phyloP scores from a whole-genome alignment of 2,888 invertebrate species.

The Drosophila rubida region DNA sequence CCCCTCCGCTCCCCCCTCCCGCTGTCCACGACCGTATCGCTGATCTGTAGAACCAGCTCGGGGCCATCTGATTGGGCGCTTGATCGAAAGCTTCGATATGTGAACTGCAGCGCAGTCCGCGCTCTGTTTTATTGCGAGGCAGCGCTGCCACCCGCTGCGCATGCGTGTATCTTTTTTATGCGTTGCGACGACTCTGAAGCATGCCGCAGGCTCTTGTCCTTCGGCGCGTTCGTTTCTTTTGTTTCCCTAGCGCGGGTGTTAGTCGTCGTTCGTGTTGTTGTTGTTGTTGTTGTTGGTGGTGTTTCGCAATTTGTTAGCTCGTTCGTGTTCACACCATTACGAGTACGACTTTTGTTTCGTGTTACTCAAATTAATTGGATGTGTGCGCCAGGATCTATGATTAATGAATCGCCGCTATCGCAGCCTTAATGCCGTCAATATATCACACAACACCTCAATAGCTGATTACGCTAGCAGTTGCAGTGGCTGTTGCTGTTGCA shows the following conservation, averaged over 20 bases:
- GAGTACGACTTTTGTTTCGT: constrained; percentile 46
- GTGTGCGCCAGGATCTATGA: constrained; percentile 66
- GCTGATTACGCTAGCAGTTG: constrained; percentile 49
- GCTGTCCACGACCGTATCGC: background rate
- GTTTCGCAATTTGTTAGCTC: constrained; percentile 67
- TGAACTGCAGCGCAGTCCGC: constrained; percentile 22
- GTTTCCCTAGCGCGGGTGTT: constrained; percentile 64
- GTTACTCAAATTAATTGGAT: constrained; percentile 65
- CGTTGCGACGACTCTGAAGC: constrained; percentile 31
- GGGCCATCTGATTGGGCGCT: constrained; percentile 80
- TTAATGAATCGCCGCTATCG: constrained; percentile 67
- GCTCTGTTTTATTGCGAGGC: constrained; percentile 63
- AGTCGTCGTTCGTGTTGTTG: constrained; percentile 12
- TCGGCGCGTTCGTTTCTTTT: constrained; percentile 58
- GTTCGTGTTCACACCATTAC: constrained; percentile 80
- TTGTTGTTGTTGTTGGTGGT: background rate
- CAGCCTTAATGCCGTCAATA: constrained; percentile 74
- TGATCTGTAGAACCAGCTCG: background rate
- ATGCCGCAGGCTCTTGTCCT: constrained; percentile 53
- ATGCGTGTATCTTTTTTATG: constrained; percentile 67
- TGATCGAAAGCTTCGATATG: constrained; percentile 84
- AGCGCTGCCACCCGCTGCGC: constrained; percentile 74
- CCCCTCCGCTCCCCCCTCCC: background rate
- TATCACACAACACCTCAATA: constrained; percentile 66
- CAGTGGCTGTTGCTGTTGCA: constrained; percentile 25